phyloP scores from a whole-genome alignment of 2,113 vertebrate genomes.

The Aleadryas rufinucha region DNA sequence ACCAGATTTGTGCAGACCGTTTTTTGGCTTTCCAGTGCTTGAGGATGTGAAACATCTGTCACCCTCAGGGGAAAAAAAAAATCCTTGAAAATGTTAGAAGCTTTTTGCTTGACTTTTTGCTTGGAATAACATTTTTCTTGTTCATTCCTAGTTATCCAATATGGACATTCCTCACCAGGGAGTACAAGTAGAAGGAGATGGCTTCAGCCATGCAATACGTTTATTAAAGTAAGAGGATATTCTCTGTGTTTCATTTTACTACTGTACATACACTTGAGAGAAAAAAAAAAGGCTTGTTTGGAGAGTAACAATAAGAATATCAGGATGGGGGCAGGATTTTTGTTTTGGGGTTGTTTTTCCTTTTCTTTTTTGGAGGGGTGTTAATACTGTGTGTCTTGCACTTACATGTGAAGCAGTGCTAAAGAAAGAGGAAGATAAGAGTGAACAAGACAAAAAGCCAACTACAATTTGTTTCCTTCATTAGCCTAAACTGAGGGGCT shows the following conservation, averaged over 20 bases:
- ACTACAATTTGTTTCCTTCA: neutral
- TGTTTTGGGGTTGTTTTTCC: neutral
- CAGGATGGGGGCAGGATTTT: rapidly evolving
- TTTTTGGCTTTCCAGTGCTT: neutral
- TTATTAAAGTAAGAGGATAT: constrained; percentile 85
- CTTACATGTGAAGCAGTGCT: neutral
- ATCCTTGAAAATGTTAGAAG: neutral
- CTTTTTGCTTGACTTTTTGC: neutral
- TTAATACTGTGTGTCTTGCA: neutral
- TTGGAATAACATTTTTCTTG: neutral
- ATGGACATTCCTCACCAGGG: constrained; percentile 97
- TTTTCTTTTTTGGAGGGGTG: neutral
- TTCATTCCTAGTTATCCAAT: constrained; percentile 81
- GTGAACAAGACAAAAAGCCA: neutral
- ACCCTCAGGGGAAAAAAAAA: neutral
- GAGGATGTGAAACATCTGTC: constrained; percentile 1
- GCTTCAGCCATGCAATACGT: constrained; percentile 94
- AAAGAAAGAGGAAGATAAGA: neutral
- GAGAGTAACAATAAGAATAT: neutral
- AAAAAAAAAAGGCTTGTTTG: neutral
- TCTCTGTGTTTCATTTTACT: neutral
- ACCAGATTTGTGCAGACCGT: neutral
- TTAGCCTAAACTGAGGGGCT: neutral
- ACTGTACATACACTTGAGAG: neutral
- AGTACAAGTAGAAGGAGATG: constrained; percentile 95